Conservation (phyloP, 2,797 vertebrate species). For the Nannoperca obscura region DNA sequence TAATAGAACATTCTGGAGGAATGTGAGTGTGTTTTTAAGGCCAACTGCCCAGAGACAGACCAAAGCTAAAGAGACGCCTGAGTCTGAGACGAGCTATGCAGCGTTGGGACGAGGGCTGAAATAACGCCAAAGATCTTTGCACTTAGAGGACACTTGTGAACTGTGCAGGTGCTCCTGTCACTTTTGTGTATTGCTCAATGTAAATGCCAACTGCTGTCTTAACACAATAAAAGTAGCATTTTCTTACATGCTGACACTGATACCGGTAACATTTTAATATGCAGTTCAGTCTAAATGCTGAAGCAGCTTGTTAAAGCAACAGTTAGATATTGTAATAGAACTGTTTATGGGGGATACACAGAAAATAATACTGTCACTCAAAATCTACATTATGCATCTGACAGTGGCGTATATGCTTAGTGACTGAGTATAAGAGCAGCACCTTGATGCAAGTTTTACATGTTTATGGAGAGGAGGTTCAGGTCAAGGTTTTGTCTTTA, state of each 20-base stretch:
- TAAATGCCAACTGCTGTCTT: constrained; percentile 12
- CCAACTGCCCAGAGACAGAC: constrained; percentile 43
- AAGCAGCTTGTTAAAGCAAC: not conserved
- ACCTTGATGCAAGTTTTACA: not conserved
- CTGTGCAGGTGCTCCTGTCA: constrained; percentile 31
- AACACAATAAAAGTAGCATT: constrained; percentile 5
- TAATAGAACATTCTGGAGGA: constrained; percentile 48
- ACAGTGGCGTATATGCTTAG: not conserved
- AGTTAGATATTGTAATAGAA: not conserved
- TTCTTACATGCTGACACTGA: not conserved
- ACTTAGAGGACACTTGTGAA: constrained; percentile 18
- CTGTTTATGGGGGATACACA: not conserved
- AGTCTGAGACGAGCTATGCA: constrained; percentile 25
- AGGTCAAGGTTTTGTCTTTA: constrained; percentile 45
- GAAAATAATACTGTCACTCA: not conserved
- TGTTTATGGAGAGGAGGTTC: constrained; percentile 3
- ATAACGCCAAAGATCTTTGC: constrained; percentile 28
- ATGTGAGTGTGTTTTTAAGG: constrained; percentile 51
- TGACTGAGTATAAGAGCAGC: not conserved
- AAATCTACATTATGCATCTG: not conserved
- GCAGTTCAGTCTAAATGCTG: not conserved
- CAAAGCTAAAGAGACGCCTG: constrained; percentile 44
- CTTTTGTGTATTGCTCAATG: not conserved
- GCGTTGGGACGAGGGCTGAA: constrained; percentile 33
- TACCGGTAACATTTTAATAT: not conserved